Evolutionary conservation across 2,797 vertebrate genomes (phyloP).

Genomic region (Eospalax fontanierii): DNA sequence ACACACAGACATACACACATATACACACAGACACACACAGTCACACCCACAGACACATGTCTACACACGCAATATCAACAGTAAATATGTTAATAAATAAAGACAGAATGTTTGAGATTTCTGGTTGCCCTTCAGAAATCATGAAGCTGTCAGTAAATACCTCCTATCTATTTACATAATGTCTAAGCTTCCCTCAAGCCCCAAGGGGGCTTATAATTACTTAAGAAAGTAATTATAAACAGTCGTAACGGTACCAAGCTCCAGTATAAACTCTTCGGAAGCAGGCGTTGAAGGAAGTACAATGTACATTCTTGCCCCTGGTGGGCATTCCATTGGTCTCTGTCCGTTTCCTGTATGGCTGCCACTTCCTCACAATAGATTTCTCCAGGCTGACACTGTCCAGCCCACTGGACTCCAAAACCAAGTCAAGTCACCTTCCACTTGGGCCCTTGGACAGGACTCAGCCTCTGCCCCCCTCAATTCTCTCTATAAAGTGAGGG

Average conservation of each 20-base stretch:
- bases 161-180: not conserved
- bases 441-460: accelerated
- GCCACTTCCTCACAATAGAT: not conserved
- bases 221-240: not conserved
- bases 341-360: not conserved
- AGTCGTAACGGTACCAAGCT: not conserved
- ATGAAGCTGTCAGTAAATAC: too few species aligned
- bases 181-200: not conserved
- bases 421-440: not conserved
- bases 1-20: not conserved
- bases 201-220: not conserved
- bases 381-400: not conserved
- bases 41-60: too few species aligned
- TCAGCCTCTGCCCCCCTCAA: not conserved
- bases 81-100: not conserved
- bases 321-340: not conserved
- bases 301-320: too few species aligned
- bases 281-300: accelerated
- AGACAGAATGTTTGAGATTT: not conserved
- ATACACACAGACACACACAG: not conserved
- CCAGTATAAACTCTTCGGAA: not conserved
- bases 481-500: not conserved
- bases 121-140: too few species aligned
- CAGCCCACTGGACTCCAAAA: not conserved
- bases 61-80: too few species aligned